These are phyloP conservation scores for Polietes domitor DNA, from an alignment of 2,888 invertebrate species.

Conservation along the genomic window DNA sequence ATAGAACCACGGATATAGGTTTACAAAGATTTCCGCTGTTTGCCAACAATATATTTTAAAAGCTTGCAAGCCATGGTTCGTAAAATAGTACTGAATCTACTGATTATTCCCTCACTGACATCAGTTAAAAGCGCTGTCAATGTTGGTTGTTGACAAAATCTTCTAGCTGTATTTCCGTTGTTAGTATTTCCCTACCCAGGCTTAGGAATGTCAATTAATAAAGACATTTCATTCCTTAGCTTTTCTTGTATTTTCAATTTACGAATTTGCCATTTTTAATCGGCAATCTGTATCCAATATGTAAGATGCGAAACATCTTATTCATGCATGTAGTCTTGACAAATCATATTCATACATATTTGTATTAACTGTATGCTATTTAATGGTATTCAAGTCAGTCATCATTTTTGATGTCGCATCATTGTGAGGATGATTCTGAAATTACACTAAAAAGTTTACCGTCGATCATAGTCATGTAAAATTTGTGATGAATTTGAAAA, in stretches of 20 bases:
- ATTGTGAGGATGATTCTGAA: background rate
- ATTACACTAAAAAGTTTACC: background rate
- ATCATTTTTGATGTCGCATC: background rate
- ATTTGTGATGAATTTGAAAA: too few species aligned
- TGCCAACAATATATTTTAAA: conserved; percentile 44
- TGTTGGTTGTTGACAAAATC: conserved; percentile 52
- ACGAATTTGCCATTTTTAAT: background rate
- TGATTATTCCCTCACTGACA: too few species aligned
- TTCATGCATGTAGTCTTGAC: conserved; percentile 1
- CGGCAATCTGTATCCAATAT: too few species aligned
- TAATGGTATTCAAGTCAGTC: background rate
- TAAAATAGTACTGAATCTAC: too few species aligned
- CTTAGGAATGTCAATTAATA: conserved; percentile 58
- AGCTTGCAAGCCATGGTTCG: too few species aligned
- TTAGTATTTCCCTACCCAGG: too few species aligned
- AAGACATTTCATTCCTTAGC: background rate
- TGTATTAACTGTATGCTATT: background rate
- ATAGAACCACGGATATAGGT: conserved; percentile 50
- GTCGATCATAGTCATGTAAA: background rate
- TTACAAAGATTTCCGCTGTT: conserved; percentile 53
- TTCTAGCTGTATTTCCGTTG: too few species aligned
- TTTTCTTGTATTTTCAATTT: background rate
- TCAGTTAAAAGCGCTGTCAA: conserved; percentile 38
- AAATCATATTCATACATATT: conserved; percentile 1
- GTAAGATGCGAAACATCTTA: background rate